A percentile compares a stretch with the other conserved stretches of the same genome.
Evolutionary conservation across 2,113 vertebrate genomes (phyloP).

Genomic region (Poecile atricapillus): DNA sequence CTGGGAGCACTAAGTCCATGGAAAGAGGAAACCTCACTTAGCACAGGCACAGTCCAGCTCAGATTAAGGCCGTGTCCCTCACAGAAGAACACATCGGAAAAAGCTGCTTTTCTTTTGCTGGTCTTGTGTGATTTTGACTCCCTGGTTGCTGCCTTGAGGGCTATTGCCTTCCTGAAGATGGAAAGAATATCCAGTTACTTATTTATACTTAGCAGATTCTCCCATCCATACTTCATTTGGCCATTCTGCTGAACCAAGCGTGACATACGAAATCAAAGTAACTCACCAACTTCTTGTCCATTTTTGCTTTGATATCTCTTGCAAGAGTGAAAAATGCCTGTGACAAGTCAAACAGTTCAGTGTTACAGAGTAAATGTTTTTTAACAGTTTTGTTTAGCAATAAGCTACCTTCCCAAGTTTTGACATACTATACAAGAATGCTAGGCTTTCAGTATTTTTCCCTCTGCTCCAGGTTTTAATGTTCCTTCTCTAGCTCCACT

Average conservation of each 20-base stretch:
- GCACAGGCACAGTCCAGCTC: slow-evolving; percentile 82
- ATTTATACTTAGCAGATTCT: not conserved
- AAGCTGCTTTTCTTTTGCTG: slow-evolving; percentile 95
- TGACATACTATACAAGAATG: fast-evolving
- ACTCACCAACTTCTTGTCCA: slow-evolving; percentile 98
- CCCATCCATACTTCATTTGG: not conserved
- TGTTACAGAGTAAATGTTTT: not conserved
- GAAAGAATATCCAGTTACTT: slow-evolving; percentile 15
- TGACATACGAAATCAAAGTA: not conserved
- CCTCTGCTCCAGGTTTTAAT: not conserved
- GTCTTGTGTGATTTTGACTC: slow-evolving; percentile 91
- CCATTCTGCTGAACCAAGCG: not conserved
- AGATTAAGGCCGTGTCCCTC: slow-evolving; percentile 76
- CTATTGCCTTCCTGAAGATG: slow-evolving; percentile 88
- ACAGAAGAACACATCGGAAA: slow-evolving; percentile 93
- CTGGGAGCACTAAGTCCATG: slow-evolving; percentile 33
- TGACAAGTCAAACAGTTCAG: not conserved
- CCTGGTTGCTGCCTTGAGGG: slow-evolving; percentile 88
- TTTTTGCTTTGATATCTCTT: slow-evolving; percentile 98
- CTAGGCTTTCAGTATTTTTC: fast-evolving
- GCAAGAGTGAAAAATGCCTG: slow-evolving; percentile 97
- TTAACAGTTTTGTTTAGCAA: not conserved
- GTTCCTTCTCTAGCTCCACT: not conserved
- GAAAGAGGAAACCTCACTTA: slow-evolving; percentile 36
- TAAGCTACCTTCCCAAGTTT: not conserved